These are phyloP conservation scores for Centropus unirufus DNA, from an alignment of 2,113 vertebrate genomes.

Conservation along the genomic window DNA sequence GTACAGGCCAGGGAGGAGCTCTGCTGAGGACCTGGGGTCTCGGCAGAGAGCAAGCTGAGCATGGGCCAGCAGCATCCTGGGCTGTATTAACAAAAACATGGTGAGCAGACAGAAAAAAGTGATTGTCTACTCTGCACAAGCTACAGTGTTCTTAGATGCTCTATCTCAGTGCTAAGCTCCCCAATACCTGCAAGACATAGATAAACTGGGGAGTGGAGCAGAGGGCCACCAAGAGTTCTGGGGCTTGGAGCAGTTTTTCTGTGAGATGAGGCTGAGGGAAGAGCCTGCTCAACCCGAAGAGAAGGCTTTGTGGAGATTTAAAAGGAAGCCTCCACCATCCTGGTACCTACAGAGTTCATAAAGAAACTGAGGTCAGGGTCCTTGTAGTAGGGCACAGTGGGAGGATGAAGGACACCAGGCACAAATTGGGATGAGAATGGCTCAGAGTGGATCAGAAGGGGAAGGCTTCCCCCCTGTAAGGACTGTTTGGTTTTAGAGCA, in stretches of 20 bases:
- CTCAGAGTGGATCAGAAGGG: not conserved
- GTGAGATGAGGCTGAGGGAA: too few relatives aligned
- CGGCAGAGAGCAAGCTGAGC: not conserved
- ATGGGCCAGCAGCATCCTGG: not conserved
- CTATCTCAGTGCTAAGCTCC: not conserved
- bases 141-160: not conserved
- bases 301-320: not conserved
- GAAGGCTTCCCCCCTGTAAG: not conserved
- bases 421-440: not conserved
- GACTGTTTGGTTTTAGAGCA: not conserved
- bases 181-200: not conserved
- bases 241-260: not conserved
- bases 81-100: not conserved
- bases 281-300: not conserved
- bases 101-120: not conserved
- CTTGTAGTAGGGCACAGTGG: not conserved
- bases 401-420: not conserved
- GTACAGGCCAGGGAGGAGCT: not conserved
- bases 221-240: not conserved
- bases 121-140: not conserved
- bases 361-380: not conserved
- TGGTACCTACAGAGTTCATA: not conserved
- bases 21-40: not conserved
- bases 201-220: not conserved
- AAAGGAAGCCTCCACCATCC: not conserved